These are phyloP conservation scores for Trochalopteron elliotii DNA, from an alignment of 2,113 vertebrate genomes.

Conservation along the genomic window DNA sequence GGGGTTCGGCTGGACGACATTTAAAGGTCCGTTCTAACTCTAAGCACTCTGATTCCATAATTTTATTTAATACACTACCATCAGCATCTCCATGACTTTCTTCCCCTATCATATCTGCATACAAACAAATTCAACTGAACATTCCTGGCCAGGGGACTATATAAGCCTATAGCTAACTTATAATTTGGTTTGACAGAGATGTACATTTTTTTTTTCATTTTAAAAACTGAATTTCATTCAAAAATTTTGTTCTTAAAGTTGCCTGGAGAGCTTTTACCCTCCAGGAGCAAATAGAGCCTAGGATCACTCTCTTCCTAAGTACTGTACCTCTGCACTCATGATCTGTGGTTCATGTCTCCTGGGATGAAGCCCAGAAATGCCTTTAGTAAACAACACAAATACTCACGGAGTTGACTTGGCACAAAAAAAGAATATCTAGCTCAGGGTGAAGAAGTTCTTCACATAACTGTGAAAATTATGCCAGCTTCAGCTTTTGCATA, in stretches of 20 bases:
- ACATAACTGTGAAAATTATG: neutral
- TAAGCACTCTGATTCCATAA: neutral
- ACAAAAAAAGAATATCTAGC: neutral
- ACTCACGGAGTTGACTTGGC: neutral
- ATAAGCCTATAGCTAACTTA: neutral
- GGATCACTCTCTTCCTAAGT: neutral
- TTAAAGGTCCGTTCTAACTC: neutral
- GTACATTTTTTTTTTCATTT: fast-evolving
- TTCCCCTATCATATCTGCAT: neutral
- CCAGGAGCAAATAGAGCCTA: neutral
- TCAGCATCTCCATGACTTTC: neutral
- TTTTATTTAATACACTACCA: neutral
- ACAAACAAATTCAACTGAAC: neutral
- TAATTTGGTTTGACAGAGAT: neutral
- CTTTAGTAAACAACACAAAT: neutral
- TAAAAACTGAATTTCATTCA: neutral
- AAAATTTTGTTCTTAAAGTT: neutral
- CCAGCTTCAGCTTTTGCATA: neutral
- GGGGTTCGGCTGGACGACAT: too few relatives aligned
- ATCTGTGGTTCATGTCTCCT: neutral
- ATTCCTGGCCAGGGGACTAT: too few relatives aligned
- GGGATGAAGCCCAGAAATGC: neutral
- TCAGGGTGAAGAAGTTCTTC: neutral
- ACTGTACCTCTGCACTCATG: neutral
- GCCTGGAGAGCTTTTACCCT: neutral